These are phyloP conservation scores for Haemorhous mexicanus DNA, from an alignment of 2,113 vertebrate genomes.

Conservation along the genomic window DNA sequence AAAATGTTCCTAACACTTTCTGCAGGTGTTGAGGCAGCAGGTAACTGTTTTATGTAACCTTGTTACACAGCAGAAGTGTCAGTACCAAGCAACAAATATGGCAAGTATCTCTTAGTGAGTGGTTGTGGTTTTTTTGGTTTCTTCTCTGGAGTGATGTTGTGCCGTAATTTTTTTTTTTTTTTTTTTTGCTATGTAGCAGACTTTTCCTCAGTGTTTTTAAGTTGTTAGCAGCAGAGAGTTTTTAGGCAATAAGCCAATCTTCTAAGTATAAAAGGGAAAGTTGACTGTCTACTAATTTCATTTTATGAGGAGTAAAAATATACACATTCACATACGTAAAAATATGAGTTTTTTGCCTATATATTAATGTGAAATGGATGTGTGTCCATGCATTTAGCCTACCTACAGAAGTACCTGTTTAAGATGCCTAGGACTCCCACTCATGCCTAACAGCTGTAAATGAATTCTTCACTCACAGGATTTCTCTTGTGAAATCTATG, in stretches of 20 bases:
- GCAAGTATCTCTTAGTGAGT: background rate
- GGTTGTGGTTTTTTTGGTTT: background rate
- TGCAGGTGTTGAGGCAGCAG: background rate
- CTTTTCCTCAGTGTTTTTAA: background rate
- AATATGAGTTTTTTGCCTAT: background rate
- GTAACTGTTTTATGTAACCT: background rate
- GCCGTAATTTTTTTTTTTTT: no score
- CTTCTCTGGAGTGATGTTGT: background rate
- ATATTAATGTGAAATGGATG: background rate
- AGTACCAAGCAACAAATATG: background rate
- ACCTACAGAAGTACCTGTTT: background rate
- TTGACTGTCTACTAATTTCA: background rate
- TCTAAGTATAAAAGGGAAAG: background rate
- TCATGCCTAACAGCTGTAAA: background rate
- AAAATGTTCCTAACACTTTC: background rate
- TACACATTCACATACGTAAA: background rate
- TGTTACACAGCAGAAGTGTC: background rate
- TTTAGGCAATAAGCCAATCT: background rate
- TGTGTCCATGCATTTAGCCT: background rate
- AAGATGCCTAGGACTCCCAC: background rate
- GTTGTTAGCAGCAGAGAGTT: background rate
- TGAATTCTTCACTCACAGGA: background rate
- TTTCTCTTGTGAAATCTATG: background rate
- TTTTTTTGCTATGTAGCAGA: background rate
- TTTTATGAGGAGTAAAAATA: background rate